These are phyloP conservation scores for Drosophila rufa DNA, from an alignment of 1,140 invertebrate genomes.

Conservation along the genomic window DNA sequence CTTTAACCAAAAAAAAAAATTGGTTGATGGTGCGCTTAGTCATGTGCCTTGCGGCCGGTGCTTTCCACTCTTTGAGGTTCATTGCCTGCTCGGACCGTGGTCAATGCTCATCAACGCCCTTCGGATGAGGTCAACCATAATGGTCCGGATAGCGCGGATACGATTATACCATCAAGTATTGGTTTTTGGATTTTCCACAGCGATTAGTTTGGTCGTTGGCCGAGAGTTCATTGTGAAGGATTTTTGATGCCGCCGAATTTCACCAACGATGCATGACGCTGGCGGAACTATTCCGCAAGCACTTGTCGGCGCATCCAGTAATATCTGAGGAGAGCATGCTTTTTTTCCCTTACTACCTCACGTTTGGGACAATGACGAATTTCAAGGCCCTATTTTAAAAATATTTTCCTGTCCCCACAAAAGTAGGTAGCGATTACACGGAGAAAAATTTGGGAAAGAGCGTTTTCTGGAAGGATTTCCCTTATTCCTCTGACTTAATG, in stretches of 20 bases:
- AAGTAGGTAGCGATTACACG: not conserved
- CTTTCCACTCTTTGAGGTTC: slow-evolving; percentile 65
- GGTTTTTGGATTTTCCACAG: slow-evolving; percentile 24
- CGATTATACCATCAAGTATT: slow-evolving; percentile 49
- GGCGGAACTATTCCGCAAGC: not conserved
- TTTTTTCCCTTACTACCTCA: no score
- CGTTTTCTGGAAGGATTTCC: not conserved
- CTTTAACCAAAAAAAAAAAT: slow-evolving; percentile 58
- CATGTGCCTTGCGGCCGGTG: slow-evolving; percentile 31
- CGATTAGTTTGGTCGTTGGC: slow-evolving; percentile 37
- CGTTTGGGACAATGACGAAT: not conserved
- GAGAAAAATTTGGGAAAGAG: not conserved
- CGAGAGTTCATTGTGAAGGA: slow-evolving; percentile 76
- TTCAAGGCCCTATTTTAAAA: not conserved
- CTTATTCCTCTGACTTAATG: no score
- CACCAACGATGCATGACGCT: slow-evolving; percentile 20
- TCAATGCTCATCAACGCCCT: slow-evolving; percentile 76
- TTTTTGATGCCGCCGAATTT: slow-evolving; percentile 11
- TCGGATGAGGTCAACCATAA: slow-evolving; percentile 73
- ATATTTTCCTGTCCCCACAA: not conserved
- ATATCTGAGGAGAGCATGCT: not conserved
- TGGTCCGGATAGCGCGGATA: slow-evolving; percentile 34
- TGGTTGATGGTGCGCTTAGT: slow-evolving; percentile 55
- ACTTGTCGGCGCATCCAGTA: not conserved
- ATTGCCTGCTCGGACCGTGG: slow-evolving; percentile 56